Conservation (phyloP, 1,140 invertebrate genomes). For the Drosophila micromelanica region DNA sequence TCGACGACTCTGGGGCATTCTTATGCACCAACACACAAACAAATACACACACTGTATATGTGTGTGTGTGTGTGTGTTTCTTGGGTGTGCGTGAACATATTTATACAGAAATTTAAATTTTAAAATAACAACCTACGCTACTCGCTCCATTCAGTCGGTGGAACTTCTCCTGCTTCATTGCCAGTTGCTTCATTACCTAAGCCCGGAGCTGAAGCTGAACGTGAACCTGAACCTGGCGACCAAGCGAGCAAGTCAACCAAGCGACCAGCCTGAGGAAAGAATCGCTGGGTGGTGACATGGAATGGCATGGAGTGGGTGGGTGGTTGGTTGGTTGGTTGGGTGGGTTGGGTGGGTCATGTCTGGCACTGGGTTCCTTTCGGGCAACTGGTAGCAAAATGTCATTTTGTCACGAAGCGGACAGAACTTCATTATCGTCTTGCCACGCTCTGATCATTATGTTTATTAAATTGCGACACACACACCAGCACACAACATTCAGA, state of each 20-base stretch:
- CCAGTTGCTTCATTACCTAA: conserved; percentile 69
- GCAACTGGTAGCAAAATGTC: conserved; percentile 68
- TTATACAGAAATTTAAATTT: conserved; percentile 83
- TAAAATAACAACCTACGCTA: conserved; percentile 72
- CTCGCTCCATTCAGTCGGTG: conserved; percentile 11
- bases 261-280: conserved; percentile 16
- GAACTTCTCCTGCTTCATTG: conserved; percentile 41
- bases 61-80: conserved; percentile 5
- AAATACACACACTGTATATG: conserved; percentile 1
- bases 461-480: conserved; percentile 67
- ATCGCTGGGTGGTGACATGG: conserved; percentile 2
- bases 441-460: conserved; percentile 59
- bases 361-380: conserved; percentile 17
- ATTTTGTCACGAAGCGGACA: conserved; percentile 73
- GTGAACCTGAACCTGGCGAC: conserved; percentile 35
- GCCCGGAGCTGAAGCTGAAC: conserved; percentile 27
- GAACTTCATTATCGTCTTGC: conserved; percentile 57
- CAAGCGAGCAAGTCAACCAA: conserved; percentile 47
- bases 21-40: conserved; percentile 63
- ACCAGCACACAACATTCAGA: conserved; percentile 12
- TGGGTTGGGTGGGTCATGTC: conserved; percentile 15
- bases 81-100: conserved; percentile 53
- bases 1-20: conserved; percentile 78
- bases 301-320: conserved; percentile 19
- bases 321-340: background rate